phyloP scores from a whole-genome alignment of 1,140 invertebrate genomes.

The Pseudomyrmex concolor region DNA sequence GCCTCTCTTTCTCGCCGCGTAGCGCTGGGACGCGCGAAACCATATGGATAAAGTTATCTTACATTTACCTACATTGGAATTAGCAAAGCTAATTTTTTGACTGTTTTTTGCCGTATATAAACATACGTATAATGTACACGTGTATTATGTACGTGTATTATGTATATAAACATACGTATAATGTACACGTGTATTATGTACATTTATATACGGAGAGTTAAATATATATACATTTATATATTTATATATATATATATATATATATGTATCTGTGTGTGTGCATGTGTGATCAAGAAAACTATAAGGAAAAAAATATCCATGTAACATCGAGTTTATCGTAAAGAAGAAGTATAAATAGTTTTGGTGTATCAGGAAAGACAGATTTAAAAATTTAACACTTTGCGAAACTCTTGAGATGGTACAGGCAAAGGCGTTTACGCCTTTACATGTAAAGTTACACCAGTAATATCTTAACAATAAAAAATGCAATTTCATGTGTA shows the following conservation, averaged over 20 bases:
- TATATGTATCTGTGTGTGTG: neutral
- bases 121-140: neutral
- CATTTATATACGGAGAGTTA: neutral
- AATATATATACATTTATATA: neutral
- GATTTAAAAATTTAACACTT: neutral
- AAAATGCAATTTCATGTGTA: too few species aligned
- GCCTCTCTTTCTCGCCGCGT: slow-evolving; percentile 3
- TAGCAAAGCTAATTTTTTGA: slow-evolving; percentile 82
- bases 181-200: neutral
- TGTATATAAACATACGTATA: neutral
- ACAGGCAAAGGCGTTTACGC: too few species aligned
- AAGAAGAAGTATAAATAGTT: neutral
- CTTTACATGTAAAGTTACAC: too few species aligned
- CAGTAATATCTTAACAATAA: too few species aligned
- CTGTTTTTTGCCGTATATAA: slow-evolving; percentile 14
- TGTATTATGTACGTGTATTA: too few species aligned
- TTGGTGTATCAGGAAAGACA: neutral
- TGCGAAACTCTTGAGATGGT: too few species aligned
- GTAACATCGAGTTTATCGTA: neutral
- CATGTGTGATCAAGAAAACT: slow-evolving; percentile 44
- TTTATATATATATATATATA: neutral
- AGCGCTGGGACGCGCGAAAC: slow-evolving; percentile 54
- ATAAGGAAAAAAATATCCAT: neutral
- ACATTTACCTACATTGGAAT: slow-evolving; percentile 79
- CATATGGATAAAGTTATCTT: slow-evolving; percentile 80